Evolutionary conservation across 2,113 vertebrate species (phyloP).

Genomic region (Cnemophilus loriae): DNA sequence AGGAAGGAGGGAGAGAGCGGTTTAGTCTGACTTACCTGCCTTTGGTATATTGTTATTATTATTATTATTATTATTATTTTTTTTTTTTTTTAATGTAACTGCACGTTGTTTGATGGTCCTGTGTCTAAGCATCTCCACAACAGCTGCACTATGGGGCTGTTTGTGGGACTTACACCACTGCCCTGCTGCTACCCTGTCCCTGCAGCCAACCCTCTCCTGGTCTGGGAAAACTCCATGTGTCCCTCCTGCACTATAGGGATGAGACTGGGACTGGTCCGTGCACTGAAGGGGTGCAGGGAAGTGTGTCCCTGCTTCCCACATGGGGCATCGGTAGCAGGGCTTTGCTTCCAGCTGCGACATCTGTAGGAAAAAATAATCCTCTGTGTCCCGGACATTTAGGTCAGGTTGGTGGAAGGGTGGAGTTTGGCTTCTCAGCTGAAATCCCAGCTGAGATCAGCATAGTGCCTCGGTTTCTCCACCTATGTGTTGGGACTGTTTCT

Average conservation of each 20-base stretch:
- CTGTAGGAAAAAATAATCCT: neutral
- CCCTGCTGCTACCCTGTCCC: neutral
- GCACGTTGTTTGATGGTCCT: neutral
- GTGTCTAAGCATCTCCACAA: neutral
- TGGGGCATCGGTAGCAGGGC: fast-evolving
- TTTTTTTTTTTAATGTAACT: neutral
- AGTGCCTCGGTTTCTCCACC: neutral
- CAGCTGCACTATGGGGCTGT: neutral
- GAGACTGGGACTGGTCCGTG: fast-evolving
- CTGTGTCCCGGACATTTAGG: fast-evolving
- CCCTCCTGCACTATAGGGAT: neutral
- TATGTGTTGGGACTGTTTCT: neutral
- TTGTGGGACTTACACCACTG: neutral
- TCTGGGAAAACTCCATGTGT: neutral
- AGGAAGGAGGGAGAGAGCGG: neutral
- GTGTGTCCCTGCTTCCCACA: neutral
- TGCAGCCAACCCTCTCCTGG: neutral
- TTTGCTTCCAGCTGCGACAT: neutral
- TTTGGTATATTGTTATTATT: neutral
- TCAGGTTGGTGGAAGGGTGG: neutral
- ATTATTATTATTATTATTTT: no score
- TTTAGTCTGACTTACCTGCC: neutral
- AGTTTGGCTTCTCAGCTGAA: neutral
- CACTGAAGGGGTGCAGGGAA: neutral
- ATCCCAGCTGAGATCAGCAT: neutral